Conservation (phyloP, 1,140 invertebrate genomes). For the Drosophila littoralis region DNA sequence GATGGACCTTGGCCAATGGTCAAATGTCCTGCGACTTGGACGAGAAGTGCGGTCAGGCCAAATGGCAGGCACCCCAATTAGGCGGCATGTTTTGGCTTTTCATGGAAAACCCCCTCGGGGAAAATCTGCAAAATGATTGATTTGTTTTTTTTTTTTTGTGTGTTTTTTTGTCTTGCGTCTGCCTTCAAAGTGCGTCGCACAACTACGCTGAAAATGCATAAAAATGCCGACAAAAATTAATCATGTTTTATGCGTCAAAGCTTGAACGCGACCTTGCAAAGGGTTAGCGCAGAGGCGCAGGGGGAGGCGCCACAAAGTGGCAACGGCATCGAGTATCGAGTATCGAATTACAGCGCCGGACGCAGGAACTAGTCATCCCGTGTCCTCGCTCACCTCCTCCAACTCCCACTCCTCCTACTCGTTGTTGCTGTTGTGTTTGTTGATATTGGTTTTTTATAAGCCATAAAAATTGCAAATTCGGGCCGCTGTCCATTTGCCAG, state of each 20-base stretch:
- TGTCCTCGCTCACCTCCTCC: neutral
- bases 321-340: neutral
- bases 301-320: neutral
- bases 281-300: slow-evolving; percentile 1
- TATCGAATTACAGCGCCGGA: slow-evolving; percentile 34
- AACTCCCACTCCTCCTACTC: too few relatives aligned
- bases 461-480: slow-evolving; percentile 77
- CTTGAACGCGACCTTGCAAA: slow-evolving; percentile 28
- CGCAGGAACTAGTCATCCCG: neutral
- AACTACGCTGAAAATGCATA: slow-evolving; percentile 35
- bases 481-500: slow-evolving; percentile 68
- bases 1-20: slow-evolving; percentile 54
- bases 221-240: slow-evolving; percentile 67
- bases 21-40: slow-evolving; percentile 43
- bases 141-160: slow-evolving; percentile 45
- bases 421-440: slow-evolving; percentile 36
- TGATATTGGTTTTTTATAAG: slow-evolving; percentile 80
- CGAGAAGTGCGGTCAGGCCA: slow-evolving; percentile 46
- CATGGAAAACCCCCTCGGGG: slow-evolving; percentile 32
- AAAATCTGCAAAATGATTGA: slow-evolving; percentile 69
- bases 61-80: slow-evolving; percentile 76
- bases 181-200: neutral
- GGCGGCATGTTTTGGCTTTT: slow-evolving; percentile 49
- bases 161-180: slow-evolving; percentile 1
- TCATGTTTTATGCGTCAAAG: slow-evolving; percentile 64